Evolutionary conservation across 2,113 vertebrate species (phyloP), one percentile per base, ranked within the genome.

Genomic region (Psammodynastes pulverulentus): DNA sequence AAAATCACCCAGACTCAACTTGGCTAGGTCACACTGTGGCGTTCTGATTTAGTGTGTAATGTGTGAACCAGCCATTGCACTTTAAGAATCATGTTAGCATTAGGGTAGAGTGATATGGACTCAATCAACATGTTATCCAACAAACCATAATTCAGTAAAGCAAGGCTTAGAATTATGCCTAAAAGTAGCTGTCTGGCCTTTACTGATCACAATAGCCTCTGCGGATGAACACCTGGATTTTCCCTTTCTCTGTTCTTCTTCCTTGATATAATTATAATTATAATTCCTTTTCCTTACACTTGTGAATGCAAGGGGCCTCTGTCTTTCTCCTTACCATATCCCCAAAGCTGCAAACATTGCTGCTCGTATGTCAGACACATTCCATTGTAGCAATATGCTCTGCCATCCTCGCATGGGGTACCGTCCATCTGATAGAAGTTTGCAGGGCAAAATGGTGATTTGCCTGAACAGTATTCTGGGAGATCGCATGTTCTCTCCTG

Each of bases 361-460:
- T 98, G 98, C 96, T 98, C 96, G 90, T 99, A 98, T 0, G 98
- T 99, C 93, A 99, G 98, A 93, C 99, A 99, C 98, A 99, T 99
- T 97, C 99, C 99, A 0, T 98, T 99, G 98, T 99, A 99, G 96
- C 99, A 99, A 95, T 98, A 99, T 3, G 99, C 99, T 89, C 84
- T 95, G 34, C 98, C 98, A 0, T 94, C 93, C 0, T 97, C 97
- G 0, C 99, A 99, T 2, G 97, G 93, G 5, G 97, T 97, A 4
- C 99, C 99, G 0, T 99, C 98, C 17, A 99, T 96, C 93, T 98
- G 96, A 95, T 99, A 99, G 84, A 98, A 99, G 96, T 99, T 99
- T 92, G 98, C 97, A 17, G 99, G 99, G 91, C 99, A 99, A 54
- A 98, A 98, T 1, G 99, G 95, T 0, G 98, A 98, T 93, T 97